Percentiles rank a stretch among this genome's conserved stretches.
Conservation (phyloP, 2,113 vertebrate species). For the Meleagris gallopavo region DNA sequence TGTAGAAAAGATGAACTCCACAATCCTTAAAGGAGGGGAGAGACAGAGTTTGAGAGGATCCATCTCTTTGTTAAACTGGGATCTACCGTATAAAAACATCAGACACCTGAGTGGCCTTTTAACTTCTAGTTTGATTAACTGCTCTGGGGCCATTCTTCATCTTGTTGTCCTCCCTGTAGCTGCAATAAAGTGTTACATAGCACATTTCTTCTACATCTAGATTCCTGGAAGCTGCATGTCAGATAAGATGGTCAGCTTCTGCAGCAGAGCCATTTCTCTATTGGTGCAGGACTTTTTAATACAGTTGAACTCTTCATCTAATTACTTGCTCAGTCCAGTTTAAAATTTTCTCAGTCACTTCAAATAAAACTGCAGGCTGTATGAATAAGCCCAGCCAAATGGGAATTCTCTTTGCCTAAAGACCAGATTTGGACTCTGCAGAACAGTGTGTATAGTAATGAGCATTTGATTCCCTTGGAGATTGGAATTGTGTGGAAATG, state of each 20-base stretch:
- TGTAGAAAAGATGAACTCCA: neutral
- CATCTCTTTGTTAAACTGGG: neutral
- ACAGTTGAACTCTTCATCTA: neutral
- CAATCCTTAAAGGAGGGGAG: neutral
- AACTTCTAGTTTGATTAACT: neutral
- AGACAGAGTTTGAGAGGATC: neutral
- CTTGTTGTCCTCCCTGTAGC: neutral
- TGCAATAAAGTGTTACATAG: neutral
- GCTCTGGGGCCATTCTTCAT: neutral
- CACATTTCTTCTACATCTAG: neutral
- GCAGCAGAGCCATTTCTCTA: neutral
- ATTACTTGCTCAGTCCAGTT: conserved; percentile 5
- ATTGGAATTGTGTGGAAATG: conserved; percentile 40
- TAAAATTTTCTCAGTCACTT: conserved; percentile 23
- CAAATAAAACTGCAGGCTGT: conserved; percentile 28
- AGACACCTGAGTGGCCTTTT: neutral
- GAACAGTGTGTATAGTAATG: conserved; percentile 11
- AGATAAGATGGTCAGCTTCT: neutral
- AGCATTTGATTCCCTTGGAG: conserved; percentile 25
- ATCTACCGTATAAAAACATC: neutral
- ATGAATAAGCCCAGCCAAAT: conserved; percentile 29
- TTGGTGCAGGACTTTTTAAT: neutral
- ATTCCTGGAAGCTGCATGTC: neutral
- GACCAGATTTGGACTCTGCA: conserved; percentile 35
- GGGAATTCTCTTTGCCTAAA: conserved; percentile 40